phyloP scores from a whole-genome alignment of 2,797 vertebrate species.

The Vireo griseus region DNA sequence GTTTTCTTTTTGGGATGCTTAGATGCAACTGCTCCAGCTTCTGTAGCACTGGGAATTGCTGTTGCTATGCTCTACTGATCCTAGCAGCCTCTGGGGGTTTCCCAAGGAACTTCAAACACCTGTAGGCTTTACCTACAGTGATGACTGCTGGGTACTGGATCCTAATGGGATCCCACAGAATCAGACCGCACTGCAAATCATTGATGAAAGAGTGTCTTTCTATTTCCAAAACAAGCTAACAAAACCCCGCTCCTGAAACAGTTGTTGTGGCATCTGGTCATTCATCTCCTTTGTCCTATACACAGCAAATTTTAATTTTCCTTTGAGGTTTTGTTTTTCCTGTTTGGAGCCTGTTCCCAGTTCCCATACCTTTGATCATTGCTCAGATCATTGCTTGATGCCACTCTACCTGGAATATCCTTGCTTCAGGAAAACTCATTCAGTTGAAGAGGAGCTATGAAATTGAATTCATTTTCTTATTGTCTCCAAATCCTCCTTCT shows the following conservation, averaged over 20 bases:
- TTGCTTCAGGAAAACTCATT: background rate
- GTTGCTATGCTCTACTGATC: background rate
- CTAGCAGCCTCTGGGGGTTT: background rate
- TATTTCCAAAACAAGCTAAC: background rate
- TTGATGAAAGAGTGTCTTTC: fast-evolving
- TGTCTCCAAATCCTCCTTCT: background rate
- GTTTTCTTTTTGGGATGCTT: background rate
- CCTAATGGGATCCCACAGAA: background rate
- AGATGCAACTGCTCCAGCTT: background rate
- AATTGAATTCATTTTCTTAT: background rate
- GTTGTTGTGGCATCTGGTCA: background rate
- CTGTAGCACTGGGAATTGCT: conserved; percentile 3
- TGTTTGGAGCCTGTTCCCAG: background rate
- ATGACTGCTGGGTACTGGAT: background rate
- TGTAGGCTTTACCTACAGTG: background rate
- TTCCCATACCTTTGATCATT: background rate
- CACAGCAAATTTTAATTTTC: background rate
- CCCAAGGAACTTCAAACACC: background rate
- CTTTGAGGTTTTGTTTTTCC: background rate
- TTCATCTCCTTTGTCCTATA: background rate
- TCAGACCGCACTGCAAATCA: background rate
- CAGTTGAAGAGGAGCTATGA: background rate
- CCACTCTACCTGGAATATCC: background rate
- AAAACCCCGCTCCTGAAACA: background rate
- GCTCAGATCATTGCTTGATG: background rate